A percentile compares a stretch with the other conserved stretches of the same genome.
Evolutionary conservation across 2,888 invertebrate species (phyloP).

Genomic region (Drosophila cyrtoloma): DNA sequence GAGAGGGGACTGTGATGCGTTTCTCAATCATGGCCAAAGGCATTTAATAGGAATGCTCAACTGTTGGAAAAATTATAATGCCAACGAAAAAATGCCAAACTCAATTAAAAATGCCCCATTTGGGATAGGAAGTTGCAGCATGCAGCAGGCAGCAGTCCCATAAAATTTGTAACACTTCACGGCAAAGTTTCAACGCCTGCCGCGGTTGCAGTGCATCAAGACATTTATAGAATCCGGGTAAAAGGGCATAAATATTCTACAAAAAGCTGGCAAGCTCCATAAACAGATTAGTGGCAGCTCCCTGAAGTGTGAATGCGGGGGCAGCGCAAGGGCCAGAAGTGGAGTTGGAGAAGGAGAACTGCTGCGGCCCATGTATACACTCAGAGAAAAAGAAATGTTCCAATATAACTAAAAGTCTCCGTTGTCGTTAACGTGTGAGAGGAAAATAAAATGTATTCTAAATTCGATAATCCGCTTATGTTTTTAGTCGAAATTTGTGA

Average conservation of each 20-base stretch:
- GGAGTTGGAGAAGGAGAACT: not conserved
- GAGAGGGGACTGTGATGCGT: conserved; percentile 20
- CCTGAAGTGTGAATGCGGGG: conserved; percentile 7
- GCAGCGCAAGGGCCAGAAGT: not conserved
- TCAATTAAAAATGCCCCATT: conserved; percentile 65
- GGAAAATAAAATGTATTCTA: not conserved
- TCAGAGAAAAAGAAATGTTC: not conserved
- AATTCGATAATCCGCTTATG: not conserved
- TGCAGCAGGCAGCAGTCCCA: conserved; percentile 20
- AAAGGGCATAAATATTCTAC: conserved; percentile 57
- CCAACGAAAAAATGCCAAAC: conserved; percentile 59
- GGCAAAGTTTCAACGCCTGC: conserved; percentile 37
- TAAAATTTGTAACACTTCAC: conserved; percentile 76
- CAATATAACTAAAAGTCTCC: not conserved
- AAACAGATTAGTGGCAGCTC: conserved; percentile 69
- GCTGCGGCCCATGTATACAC: not conserved
- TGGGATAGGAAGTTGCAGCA: conserved; percentile 6
- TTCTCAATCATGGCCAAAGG: conserved; percentile 65
- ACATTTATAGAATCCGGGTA: conserved; percentile 70
- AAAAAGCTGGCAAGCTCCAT: conserved; percentile 62
- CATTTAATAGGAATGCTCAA: conserved; percentile 62
- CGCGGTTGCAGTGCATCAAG: conserved; percentile 33
- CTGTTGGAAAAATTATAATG: conserved; percentile 63
- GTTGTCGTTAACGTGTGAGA: not conserved
- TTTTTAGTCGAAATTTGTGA: not conserved